A percentile compares a stretch with the other conserved stretches of the same genome.
These are phyloP conservation scores for Tipula unca DNA, from an alignment of 2,888 invertebrate genomes.

Conservation along the genomic window DNA sequence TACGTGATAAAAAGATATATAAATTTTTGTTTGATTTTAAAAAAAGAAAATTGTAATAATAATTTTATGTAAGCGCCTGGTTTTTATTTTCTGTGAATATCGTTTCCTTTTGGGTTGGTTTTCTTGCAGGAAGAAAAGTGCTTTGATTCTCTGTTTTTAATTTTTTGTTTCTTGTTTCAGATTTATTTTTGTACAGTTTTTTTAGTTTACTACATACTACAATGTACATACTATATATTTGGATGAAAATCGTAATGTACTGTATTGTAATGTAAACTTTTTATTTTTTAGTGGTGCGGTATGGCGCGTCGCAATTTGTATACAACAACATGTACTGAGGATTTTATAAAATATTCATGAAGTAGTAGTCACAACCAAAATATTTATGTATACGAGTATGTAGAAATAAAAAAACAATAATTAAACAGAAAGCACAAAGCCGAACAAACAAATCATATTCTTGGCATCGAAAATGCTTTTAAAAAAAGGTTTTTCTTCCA, in stretches of 20 bases:
- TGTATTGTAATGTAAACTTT: no score
- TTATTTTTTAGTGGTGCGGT: not conserved
- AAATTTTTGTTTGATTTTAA: not conserved
- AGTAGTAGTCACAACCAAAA: not conserved
- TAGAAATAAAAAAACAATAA: not conserved
- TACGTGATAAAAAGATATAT: not conserved
- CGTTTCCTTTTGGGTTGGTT: not conserved
- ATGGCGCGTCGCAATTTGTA: not conserved
- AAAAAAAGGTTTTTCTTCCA: not conserved
- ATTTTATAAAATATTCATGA: not conserved
- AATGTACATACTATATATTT: not conserved
- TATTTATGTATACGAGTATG: not conserved
- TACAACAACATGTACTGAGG: no score
- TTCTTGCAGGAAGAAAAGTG: not conserved
- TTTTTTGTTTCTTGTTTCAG: not conserved
- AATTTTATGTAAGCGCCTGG: not conserved
- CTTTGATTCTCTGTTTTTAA: not conserved
- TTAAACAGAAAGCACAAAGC: not conserved
- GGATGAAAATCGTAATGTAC: not conserved
- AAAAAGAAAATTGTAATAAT: not conserved
- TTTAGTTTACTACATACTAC: not conserved
- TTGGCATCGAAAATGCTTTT: not conserved
- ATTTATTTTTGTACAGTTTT: not conserved
- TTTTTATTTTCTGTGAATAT: not conserved
- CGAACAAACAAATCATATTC: not conserved